phyloP scores from a whole-genome alignment of 2,888 invertebrate species.

The Eupithecia dodoneata region DNA sequence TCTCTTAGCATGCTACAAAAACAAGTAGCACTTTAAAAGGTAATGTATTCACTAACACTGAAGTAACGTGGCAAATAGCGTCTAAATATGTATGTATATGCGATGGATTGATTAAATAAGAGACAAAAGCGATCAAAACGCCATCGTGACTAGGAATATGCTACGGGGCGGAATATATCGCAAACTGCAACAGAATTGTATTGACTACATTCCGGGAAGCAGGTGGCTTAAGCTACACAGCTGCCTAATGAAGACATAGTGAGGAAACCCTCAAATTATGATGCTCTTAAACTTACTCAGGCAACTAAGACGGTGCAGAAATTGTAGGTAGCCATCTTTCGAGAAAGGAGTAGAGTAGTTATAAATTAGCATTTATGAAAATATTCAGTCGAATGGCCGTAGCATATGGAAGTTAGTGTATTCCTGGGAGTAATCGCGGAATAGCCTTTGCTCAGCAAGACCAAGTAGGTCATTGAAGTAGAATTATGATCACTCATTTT shows the following conservation, averaged over 20 bases:
- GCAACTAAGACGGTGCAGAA: background rate
- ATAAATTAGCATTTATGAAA: background rate
- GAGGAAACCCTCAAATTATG: background rate
- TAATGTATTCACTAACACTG: background rate
- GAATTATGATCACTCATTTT: background rate
- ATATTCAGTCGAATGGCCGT: background rate
- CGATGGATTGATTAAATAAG: no score
- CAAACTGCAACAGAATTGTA: background rate
- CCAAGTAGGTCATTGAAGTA: background rate
- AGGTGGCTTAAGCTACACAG: background rate
- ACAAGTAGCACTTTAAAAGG: background rate
- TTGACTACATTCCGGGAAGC: background rate
- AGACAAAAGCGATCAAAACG: no score
- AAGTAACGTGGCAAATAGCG: background rate
- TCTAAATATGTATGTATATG: background rate
- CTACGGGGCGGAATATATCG: background rate
- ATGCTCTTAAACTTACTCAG: background rate
- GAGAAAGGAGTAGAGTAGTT: background rate
- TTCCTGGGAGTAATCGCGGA: background rate
- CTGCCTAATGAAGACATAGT: background rate
- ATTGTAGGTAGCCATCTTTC: background rate
- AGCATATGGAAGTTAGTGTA: background rate
- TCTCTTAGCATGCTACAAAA: background rate
- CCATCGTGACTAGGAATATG: no score
- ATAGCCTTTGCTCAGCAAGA: background rate